Evolutionary conservation across 1,140 invertebrate genomes (phyloP).

Genomic region (Mycetomoellerius zeteki): DNA sequence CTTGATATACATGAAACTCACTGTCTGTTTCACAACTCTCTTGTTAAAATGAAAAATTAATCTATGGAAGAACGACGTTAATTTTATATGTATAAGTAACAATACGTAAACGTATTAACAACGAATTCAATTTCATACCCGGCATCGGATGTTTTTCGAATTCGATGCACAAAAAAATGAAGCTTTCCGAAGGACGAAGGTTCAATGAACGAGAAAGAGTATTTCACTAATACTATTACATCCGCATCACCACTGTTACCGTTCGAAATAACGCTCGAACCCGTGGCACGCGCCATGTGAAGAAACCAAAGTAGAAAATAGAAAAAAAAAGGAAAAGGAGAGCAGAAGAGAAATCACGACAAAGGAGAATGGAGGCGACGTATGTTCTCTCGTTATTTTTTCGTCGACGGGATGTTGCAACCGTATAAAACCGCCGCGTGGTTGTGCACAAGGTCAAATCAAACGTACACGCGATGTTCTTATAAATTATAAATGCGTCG

Average conservation of each 20-base stretch:
- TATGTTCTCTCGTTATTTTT: not conserved
- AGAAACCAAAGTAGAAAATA: conserved; percentile 23
- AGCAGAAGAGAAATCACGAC: not conserved
- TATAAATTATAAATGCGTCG: conserved; percentile 71
- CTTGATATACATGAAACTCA: not conserved
- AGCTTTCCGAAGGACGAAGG: not conserved
- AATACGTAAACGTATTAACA: not conserved
- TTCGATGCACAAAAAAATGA: not conserved
- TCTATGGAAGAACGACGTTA: not conserved
- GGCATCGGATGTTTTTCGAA: not conserved
- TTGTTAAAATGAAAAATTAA: no score
- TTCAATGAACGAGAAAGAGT: conserved; percentile 8
- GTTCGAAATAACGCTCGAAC: not conserved
- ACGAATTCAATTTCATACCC: not conserved
- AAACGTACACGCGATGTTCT: conserved; percentile 40
- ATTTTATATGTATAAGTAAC: not conserved
- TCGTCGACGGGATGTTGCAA: conserved; percentile 9
- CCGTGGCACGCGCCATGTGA: not conserved
- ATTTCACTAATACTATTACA: conserved; percentile 13
- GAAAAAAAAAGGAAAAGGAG: conserved; percentile 1
- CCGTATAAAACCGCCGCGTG: not conserved
- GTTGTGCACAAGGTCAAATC: conserved; percentile 36
- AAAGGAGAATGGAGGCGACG: not conserved
- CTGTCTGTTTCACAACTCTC: no score
- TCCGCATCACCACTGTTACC: no score